Evolutionary conservation across 2,888 invertebrate genomes (phyloP).

Genomic region (Cremastinae sp.): DNA sequence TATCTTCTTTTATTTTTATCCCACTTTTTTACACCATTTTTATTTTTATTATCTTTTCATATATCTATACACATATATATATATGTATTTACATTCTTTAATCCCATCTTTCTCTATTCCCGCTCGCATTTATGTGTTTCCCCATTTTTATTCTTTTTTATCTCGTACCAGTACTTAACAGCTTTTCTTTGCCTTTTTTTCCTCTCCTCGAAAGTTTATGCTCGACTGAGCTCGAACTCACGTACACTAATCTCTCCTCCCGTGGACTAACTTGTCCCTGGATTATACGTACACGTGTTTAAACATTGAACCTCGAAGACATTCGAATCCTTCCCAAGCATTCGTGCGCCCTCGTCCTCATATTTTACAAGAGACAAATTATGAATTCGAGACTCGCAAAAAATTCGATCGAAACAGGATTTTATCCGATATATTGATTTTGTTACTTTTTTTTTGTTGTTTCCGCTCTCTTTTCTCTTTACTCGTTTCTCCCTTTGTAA

Average conservation of each 20-base stretch:
- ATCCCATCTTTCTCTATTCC: constrained; percentile 49
- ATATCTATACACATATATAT: neutral
- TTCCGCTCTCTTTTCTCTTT: no score
- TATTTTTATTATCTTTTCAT: no score
- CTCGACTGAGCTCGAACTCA: constrained; percentile 31
- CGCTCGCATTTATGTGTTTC: constrained; percentile 52
- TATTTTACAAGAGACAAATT: neutral
- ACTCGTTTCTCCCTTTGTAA: no score
- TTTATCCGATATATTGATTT: constrained; percentile 9
- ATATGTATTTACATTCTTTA: constrained; percentile 5
- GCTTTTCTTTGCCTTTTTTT: constrained; percentile 41
- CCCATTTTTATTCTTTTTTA: neutral
- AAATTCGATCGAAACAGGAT: constrained; percentile 4
- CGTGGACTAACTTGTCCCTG: constrained; percentile 51
- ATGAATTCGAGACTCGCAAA: neutral
- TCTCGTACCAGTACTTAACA: constrained; percentile 48
- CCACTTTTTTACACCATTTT: constrained; percentile 21
- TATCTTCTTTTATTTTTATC: constrained; percentile 14
- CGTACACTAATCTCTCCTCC: constrained; percentile 36
- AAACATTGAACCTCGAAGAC: constrained; percentile 10
- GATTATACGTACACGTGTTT: constrained; percentile 48
- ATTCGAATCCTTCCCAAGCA: constrained; percentile 20
- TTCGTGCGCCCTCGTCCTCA: neutral
- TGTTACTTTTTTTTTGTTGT: neutral
- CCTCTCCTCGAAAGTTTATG: constrained; percentile 27